These are phyloP conservation scores for Hemitrygon akajei DNA, from an alignment of 2,797 vertebrate genomes.

Conservation along the genomic window DNA sequence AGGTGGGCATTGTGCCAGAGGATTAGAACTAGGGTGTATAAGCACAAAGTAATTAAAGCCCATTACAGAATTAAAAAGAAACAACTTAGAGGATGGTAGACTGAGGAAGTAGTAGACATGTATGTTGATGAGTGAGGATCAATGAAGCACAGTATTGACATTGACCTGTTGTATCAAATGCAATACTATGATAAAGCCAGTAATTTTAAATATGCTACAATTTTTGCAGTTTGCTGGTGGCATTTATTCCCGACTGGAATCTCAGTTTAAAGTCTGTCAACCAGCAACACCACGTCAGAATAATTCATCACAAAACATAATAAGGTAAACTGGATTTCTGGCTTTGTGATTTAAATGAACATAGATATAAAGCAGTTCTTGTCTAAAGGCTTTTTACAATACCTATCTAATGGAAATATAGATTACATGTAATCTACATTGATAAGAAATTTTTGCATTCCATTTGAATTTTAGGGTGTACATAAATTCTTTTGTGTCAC, in stretches of 20 bases:
- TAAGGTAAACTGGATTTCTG: slow-evolving; percentile 58
- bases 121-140: too few species aligned
- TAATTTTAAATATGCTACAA: slow-evolving; percentile 35
- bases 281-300: slow-evolving; percentile 64
- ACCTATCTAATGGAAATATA: background rate
- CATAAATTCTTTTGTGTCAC: background rate
- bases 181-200: background rate
- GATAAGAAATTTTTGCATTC: background rate
- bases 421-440: background rate
- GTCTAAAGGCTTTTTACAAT: background rate
- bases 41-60: too few species aligned
- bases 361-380: background rate
- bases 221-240: slow-evolving; percentile 74
- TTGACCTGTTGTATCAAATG: background rate
- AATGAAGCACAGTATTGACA: too few species aligned
- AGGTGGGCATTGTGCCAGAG: too few species aligned
- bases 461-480: background rate
- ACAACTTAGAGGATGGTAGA: too few species aligned
- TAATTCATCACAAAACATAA: slow-evolving; percentile 69
- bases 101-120: too few species aligned
- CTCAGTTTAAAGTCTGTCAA: slow-evolving; percentile 71
- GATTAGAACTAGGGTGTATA: too few species aligned
- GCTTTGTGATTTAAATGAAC: background rate
- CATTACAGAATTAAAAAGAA: too few species aligned
- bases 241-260: slow-evolving; percentile 84